Evolutionary conservation across 2,797 vertebrate species (phyloP), one percentile per base, ranked within the genome.

Genomic region (Bovichtus variegatus): DNA sequence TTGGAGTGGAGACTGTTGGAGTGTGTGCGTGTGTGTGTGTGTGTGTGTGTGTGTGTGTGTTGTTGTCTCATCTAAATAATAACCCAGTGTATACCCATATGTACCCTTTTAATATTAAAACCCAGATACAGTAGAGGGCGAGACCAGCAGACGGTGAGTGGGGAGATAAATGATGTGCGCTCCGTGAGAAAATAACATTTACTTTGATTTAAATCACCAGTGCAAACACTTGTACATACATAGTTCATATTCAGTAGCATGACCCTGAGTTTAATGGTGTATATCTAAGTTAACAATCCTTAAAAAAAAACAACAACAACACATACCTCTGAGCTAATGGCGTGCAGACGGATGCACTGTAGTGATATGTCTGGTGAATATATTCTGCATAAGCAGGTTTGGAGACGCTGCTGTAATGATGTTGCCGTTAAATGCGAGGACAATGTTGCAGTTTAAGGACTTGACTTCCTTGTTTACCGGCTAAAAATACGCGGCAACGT

Each of bases 1-100:
- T 86, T 90, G 83, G 78, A 89, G 50, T 44, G 61, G 49, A 79
- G 60, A 69, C 70, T 70, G 59, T 75, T 71, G 71, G 50, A 31
- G 58, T n/a, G 13, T 36, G 55, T 38, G 51, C 54, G 51, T 57
- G 15, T 15, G 43, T 19, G 21, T 65, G 61, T 64, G 69, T 60
- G 78, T 50, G 71, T 43, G 23, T 60, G 44, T 47, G 61, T 49
- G 31, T 41, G 80, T 76, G 53, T 23, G 61, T 82, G 70, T 61
- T 62, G 27, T 16, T 4, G 8, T 81, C 21, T 76, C 34, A 44
- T 76, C 44, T 71, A 46, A 81, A 81, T 62, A 78, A 82, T 25
- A 38, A 43, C 12, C 23, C 25, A 31, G 36, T 11, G 15, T 31
- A 21, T 6, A 36, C 21, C 4, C 41, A 34, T 13, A 25, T 9